These are phyloP conservation scores for Riparia riparia DNA, from an alignment of 2,113 vertebrate genomes.

Conservation along the genomic window DNA sequence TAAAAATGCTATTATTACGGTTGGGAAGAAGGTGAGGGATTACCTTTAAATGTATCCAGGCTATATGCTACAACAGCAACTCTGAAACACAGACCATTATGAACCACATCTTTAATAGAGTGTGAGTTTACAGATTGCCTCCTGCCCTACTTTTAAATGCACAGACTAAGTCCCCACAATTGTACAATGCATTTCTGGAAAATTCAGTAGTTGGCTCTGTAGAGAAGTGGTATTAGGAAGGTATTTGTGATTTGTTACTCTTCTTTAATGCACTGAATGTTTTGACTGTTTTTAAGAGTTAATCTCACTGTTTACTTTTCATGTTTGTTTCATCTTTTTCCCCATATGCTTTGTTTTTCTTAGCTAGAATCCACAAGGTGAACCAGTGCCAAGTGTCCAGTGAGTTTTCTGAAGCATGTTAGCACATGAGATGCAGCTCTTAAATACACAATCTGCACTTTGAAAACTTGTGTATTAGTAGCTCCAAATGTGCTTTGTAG, in stretches of 20 bases:
- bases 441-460: background rate
- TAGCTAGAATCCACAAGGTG: background rate
- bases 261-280: conserved; percentile 44
- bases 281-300: conserved; percentile 50
- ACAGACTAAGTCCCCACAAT: background rate
- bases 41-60: conserved; percentile 40
- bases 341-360: conserved; percentile 34
- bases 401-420: conserved; percentile 11
- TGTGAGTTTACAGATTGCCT: background rate
- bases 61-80: conserved; percentile 33
- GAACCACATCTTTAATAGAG: background rate
- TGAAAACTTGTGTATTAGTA: background rate
- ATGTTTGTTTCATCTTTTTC: conserved; percentile 49
- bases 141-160: conserved; percentile 24
- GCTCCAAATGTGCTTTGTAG: background rate
- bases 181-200: conserved; percentile 7
- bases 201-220: background rate
- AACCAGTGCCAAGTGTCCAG: conserved; percentile 30
- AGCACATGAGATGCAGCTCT: background rate
- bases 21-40: conserved; percentile 51
- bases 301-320: conserved; percentile 44
- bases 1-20: conserved; percentile 66
- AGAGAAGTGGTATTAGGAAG: conserved; percentile 1
- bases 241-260: conserved; percentile 63
- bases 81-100: conserved; percentile 5